These are phyloP conservation scores for Drosophila sordidapex DNA, from an alignment of 2,888 invertebrate genomes.

Conservation along the genomic window DNA sequence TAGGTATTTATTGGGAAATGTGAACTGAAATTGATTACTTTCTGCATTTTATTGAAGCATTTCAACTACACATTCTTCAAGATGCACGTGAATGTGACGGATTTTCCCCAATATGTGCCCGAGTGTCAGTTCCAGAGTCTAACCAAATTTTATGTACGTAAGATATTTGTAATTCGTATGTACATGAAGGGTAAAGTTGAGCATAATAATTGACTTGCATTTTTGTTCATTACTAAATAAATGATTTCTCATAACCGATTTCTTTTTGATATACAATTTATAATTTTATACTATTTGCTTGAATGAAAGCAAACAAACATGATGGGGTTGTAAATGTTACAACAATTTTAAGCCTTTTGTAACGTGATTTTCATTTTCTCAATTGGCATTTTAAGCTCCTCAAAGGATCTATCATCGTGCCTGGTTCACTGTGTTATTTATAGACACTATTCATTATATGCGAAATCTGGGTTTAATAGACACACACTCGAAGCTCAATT, in stretches of 20 bases:
- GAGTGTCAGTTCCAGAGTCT: conserved; percentile 7
- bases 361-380: not conserved
- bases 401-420: not conserved
- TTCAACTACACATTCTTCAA: conserved; percentile 32
- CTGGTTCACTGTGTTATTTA: not conserved
- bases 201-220: not conserved
- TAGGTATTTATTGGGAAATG: conserved; percentile 12
- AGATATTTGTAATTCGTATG: not conserved
- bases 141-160: not conserved
- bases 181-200: conserved; percentile 2
- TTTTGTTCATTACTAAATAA: not conserved
- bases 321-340: not conserved
- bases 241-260: not conserved
- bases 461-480: not conserved
- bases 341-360: not conserved
- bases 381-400: not conserved
- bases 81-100: conserved; percentile 17
- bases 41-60: conserved; percentile 16
- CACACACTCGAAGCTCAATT: not conserved
- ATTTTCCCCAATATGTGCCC: conserved; percentile 37
- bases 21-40: not conserved
- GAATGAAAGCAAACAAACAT: not conserved
- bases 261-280: not conserved
- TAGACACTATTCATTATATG: not conserved
- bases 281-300: not conserved